Percentiles rank a stretch among this genome's conserved stretches.
Conservation (phyloP, 2,888 invertebrate species). For the Drosophila anomelani region DNA sequence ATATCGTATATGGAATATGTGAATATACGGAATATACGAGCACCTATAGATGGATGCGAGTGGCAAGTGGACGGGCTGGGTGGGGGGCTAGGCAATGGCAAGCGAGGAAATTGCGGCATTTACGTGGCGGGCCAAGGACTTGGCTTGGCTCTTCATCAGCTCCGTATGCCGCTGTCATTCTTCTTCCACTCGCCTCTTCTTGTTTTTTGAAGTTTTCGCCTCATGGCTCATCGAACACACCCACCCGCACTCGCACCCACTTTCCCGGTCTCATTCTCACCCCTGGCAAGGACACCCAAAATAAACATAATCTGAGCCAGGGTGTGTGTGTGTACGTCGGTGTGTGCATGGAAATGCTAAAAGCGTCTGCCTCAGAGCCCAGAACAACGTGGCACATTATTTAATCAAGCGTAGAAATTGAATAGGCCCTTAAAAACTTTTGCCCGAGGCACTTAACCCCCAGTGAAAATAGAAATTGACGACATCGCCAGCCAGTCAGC, state of each 20-base stretch:
- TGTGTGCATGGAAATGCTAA: constrained; percentile 37
- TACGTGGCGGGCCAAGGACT: constrained; percentile 49
- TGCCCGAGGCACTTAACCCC: constrained; percentile 79
- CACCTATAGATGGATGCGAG: constrained; percentile 42
- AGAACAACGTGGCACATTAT: constrained; percentile 71
- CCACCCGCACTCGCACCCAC: constrained; percentile 18
- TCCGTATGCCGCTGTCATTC: constrained; percentile 16
- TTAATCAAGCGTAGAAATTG: constrained; percentile 80
- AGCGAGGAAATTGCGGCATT: constrained; percentile 47
- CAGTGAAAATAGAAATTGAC: constrained; percentile 77
- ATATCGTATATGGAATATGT: constrained; percentile 26
- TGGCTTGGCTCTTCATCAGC: constrained; percentile 25
- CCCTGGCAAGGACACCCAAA: constrained; percentile 57
- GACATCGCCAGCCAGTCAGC: constrained; percentile 62
- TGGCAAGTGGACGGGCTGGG: constrained; percentile 22
- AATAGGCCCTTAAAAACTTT: constrained; percentile 79
- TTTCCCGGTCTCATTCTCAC: constrained; percentile 26
- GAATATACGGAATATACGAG: constrained; percentile 16
- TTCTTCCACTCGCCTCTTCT: constrained; percentile 29
- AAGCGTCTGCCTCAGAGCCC: constrained; percentile 36
- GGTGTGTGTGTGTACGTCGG: constrained; percentile 17
- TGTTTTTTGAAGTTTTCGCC: constrained; percentile 63
- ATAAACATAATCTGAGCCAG: constrained; percentile 74
- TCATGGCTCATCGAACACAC: constrained; percentile 75
- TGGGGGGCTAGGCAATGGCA: not conserved